These are phyloP conservation scores for Agrilus mali DNA, from an alignment of 2,888 invertebrate genomes.

Conservation along the genomic window DNA sequence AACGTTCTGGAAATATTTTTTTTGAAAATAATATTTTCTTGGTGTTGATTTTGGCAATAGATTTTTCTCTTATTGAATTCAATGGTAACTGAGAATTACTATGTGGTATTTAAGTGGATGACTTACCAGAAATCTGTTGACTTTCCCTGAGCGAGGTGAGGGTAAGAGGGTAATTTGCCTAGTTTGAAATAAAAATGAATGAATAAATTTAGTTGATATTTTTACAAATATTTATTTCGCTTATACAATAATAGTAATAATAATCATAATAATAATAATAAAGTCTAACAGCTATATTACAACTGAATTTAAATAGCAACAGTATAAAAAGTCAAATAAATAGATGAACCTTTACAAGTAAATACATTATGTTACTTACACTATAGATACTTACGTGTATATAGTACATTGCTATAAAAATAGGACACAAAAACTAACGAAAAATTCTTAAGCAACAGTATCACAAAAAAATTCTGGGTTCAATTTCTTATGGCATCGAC, in stretches of 20 bases:
- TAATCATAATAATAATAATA: not conserved
- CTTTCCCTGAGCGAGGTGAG: no score
- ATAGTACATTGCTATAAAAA: constrained; percentile 2
- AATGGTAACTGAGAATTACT: no score
- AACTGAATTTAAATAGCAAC: constrained; percentile 26
- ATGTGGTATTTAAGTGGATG: no score
- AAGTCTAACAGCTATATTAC: constrained; percentile 33
- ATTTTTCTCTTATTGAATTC: no score
- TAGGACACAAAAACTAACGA: constrained; percentile 7
- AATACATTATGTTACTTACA: constrained; percentile 10
- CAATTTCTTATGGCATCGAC: constrained; percentile 1
- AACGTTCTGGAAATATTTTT: no score
- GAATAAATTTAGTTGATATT: no score
- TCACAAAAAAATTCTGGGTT: constrained; percentile 9
- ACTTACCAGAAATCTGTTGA: no score
- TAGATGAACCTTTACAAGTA: constrained; percentile 18
- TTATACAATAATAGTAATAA: not conserved
- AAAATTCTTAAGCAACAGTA: constrained; percentile 7
- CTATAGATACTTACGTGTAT: constrained; percentile 2
- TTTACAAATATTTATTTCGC: not conserved
- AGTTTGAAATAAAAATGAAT: not conserved
- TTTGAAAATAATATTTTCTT: no score
- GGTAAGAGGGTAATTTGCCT: no score
- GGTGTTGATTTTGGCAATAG: no score
- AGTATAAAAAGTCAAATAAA: constrained; percentile 29